A percentile compares a stretch with the other conserved stretches of the same genome.
These are phyloP conservation scores for Crioceris asparagi DNA, from an alignment of 2,888 invertebrate species.

Conservation along the genomic window DNA sequence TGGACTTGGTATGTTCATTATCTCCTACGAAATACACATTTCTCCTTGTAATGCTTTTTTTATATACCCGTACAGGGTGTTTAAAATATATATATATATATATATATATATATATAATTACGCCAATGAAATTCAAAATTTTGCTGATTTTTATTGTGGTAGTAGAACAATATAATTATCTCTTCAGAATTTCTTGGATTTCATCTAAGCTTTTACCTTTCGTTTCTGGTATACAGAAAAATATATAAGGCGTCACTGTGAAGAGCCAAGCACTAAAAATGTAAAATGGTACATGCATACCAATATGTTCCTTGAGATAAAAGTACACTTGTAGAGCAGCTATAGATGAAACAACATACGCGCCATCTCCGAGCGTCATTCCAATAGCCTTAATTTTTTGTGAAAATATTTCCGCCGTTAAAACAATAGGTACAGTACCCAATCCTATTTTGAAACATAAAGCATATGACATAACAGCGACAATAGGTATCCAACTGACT, in stretches of 20 bases:
- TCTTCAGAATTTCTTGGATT: constrained; percentile 32
- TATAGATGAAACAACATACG: constrained; percentile 30
- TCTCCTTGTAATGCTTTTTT: too few species aligned
- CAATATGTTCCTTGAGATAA: constrained; percentile 23
- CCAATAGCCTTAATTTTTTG: constrained; percentile 35
- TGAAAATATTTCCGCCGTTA: constrained; percentile 34
- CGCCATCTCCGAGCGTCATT: constrained; percentile 33
- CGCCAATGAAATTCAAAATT: too few species aligned
- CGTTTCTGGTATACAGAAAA: constrained; percentile 31
- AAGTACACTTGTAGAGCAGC: constrained; percentile 31
- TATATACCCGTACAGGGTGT: too few species aligned
- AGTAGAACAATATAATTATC: too few species aligned
- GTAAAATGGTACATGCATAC: constrained; percentile 33
- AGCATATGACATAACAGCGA: constrained; percentile 31
- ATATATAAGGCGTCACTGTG: constrained; percentile 27
- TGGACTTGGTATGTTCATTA: too few species aligned
- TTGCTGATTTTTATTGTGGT: too few species aligned
- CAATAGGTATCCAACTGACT: constrained; percentile 27
- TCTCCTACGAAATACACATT: too few species aligned
- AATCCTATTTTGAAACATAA: constrained; percentile 31
- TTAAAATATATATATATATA: too few species aligned
- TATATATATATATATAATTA: too few species aligned
- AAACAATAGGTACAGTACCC: constrained; percentile 34
- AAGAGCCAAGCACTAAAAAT: constrained; percentile 29
- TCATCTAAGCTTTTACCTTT: constrained; percentile 34